Conservation (phyloP, 2,888 invertebrate genomes). For the Tipula unca region DNA sequence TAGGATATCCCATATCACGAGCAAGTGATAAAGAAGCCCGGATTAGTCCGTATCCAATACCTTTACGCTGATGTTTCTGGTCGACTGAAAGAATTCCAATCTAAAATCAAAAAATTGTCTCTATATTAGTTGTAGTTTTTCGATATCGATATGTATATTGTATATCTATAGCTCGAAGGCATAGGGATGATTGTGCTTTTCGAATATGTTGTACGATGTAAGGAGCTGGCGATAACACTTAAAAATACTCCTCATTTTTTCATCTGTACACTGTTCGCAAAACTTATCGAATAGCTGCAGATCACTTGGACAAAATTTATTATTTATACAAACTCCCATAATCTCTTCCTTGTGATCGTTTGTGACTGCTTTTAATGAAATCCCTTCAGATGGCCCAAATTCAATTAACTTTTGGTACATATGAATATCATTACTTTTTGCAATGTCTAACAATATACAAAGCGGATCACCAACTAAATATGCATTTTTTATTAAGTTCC, state of each 20-base stretch:
- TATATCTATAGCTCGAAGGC: neutral
- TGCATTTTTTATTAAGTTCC: neutral
- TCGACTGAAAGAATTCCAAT: neutral
- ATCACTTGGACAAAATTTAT: neutral
- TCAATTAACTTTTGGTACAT: neutral
- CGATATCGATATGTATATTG: neutral
- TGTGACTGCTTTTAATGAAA: neutral
- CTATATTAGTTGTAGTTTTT: neutral
- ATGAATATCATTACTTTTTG: neutral
- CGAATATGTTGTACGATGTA: neutral
- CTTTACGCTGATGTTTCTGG: neutral
- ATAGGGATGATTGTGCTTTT: neutral
- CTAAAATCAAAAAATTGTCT: neutral
- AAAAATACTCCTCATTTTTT: neutral
- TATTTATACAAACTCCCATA: neutral
- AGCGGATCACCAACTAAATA: neutral
- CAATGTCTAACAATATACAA: neutral
- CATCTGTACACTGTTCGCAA: neutral
- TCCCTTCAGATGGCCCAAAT: neutral
- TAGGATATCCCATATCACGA: neutral
- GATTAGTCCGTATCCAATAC: neutral
- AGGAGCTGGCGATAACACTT: neutral
- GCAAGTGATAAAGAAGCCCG: neutral
- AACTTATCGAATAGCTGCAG: neutral
- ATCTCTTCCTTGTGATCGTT: neutral